These are phyloP conservation scores for Carterocephalus palaemon DNA, from an alignment of 2,888 invertebrate genomes.

Conservation along the genomic window DNA sequence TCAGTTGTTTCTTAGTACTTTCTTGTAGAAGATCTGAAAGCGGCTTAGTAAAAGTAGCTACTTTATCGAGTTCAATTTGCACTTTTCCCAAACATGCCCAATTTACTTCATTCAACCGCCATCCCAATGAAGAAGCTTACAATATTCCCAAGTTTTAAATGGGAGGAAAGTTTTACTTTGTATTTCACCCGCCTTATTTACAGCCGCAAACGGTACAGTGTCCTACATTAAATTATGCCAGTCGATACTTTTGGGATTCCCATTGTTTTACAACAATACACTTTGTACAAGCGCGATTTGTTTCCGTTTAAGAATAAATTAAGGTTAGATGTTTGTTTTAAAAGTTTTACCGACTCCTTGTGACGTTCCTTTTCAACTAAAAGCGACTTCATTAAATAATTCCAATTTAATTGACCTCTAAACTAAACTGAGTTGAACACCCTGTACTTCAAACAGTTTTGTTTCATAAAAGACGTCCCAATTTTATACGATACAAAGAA, in stretches of 20 bases:
- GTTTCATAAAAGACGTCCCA: not conserved
- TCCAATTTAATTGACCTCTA: conserved; percentile 4
- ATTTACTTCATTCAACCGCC: conserved; percentile 4
- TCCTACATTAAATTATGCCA: conserved; percentile 8
- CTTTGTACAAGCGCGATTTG: conserved; percentile 1
- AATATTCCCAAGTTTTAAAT: conserved; percentile 4
- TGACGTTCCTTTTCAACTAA: conserved; percentile 5
- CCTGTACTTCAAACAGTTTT: conserved; percentile 1
- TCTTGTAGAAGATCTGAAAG: too few species aligned
- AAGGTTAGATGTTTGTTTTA: conserved; percentile 7
- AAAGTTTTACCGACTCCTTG: too few species aligned
- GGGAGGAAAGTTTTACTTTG: conserved; percentile 1
- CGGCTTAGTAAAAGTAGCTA: too few species aligned
- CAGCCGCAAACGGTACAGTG: not conserved
- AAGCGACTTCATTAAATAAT: conserved; percentile 14
- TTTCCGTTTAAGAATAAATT: conserved; percentile 4
- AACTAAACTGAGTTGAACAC: conserved; percentile 13
- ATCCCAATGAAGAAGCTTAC: not conserved
- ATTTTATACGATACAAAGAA: too few species aligned
- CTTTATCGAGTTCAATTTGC: conserved; percentile 5
- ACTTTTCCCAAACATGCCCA: conserved; percentile 4
- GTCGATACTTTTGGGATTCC: not conserved
- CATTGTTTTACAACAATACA: conserved; percentile 15
- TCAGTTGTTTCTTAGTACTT: too few species aligned
- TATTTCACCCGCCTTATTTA: not conserved